Conservation (phyloP, 1,140 invertebrate genomes). For the Rhopalosiphum maidis region DNA sequence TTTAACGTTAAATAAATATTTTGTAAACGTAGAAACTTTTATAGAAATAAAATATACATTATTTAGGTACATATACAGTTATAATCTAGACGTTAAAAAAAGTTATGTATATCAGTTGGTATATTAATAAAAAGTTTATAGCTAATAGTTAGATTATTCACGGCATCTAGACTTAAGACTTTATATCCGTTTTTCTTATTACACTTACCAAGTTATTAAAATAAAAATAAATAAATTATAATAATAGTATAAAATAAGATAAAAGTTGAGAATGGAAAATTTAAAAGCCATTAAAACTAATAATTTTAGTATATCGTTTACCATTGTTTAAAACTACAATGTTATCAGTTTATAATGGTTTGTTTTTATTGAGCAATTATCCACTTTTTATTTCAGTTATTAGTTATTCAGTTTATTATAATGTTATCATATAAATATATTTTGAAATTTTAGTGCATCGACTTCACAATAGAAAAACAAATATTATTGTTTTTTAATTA, state of each 20-base stretch:
- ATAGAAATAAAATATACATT: background rate
- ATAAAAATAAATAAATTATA: background rate
- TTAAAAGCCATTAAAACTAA: background rate
- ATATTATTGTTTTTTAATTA: background rate
- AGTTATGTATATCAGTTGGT: background rate
- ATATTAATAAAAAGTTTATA: slow-evolving; percentile 11
- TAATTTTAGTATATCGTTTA: background rate
- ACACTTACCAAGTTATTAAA: background rate
- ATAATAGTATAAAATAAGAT: background rate
- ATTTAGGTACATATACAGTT: background rate
- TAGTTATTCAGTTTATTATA: background rate
- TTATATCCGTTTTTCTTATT: background rate
- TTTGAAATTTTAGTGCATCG: background rate
- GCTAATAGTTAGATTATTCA: background rate
- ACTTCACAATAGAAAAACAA: background rate
- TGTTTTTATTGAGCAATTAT: slow-evolving; percentile 2
- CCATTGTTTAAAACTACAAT: slow-evolving; percentile 15
- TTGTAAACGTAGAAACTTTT: background rate
- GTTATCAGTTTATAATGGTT: slow-evolving; percentile 34
- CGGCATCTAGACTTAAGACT: background rate
- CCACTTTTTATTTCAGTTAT: background rate
- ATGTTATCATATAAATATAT: background rate
- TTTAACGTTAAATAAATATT: background rate
- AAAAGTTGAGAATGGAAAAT: background rate
- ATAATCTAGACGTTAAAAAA: background rate